A percentile compares a stretch with the other conserved stretches of the same genome.
These are phyloP conservation scores for Ammodytes dubius DNA, from an alignment of 2,113 vertebrate species.

Conservation along the genomic window DNA sequence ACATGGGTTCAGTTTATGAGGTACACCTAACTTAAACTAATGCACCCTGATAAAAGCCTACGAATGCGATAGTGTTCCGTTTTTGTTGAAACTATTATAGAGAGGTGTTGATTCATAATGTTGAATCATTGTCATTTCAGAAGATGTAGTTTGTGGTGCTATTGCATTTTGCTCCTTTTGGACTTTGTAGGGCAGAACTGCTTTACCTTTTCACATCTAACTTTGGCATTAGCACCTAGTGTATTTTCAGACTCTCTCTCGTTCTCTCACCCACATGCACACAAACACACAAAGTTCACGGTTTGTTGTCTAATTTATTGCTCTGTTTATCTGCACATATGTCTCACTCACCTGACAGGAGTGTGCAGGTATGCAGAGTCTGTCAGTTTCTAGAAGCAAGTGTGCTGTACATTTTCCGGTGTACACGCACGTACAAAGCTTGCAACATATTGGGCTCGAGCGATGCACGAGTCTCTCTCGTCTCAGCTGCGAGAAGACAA, in stretches of 20 bases:
- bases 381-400: constrained; percentile 12
- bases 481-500: constrained; percentile 50
- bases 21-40: background rate
- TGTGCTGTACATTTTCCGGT: background rate
- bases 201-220: too few species aligned
- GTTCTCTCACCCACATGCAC: background rate
- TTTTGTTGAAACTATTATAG: background rate
- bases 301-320: constrained; percentile 37
- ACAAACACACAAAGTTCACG: background rate
- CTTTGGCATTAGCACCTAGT: too few species aligned
- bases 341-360: constrained; percentile 22
- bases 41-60: background rate
- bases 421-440: background rate
- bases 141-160: background rate
- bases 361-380: constrained; percentile 9
- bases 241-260: too few species aligned
- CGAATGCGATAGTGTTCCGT: background rate
- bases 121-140: background rate
- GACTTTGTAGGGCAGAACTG: background rate
- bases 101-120: background rate
- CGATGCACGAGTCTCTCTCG: constrained; percentile 16
- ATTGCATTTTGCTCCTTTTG: too few species aligned
- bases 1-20: background rate
- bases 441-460: constrained; percentile 10
- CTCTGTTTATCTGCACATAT: constrained; percentile 58